phyloP scores from a whole-genome alignment of 2,113 vertebrate species.

The Sylvietta virens region DNA sequence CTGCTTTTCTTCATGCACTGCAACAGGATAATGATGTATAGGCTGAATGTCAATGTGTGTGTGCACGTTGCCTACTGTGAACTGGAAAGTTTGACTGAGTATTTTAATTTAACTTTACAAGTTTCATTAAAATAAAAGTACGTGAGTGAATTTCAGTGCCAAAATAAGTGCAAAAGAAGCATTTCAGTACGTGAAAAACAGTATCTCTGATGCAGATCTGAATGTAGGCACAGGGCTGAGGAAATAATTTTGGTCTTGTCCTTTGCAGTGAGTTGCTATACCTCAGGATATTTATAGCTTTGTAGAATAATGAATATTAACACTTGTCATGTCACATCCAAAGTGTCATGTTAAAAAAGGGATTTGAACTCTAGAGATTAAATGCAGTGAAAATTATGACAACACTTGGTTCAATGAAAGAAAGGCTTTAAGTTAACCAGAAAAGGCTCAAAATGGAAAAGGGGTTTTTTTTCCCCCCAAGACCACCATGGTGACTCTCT shows the following conservation, averaged over 20 bases:
- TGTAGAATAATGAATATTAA: constrained; percentile 61
- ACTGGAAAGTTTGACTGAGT: constrained; percentile 28
- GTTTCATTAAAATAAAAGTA: background rate
- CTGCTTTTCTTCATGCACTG: background rate
- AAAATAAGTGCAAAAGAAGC: constrained; percentile 38
- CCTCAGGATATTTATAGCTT: constrained; percentile 46
- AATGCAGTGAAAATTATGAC: constrained; percentile 40
- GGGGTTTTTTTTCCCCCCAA: fast-evolving
- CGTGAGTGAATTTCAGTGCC: background rate
- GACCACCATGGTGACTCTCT: background rate
- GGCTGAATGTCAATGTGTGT: background rate
- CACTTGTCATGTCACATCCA: constrained; percentile 51
- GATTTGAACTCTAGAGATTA: constrained; percentile 58
- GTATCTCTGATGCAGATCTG: background rate
- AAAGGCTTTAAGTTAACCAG: constrained; percentile 13
- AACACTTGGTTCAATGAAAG: constrained; percentile 13
- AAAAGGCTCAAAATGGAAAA: background rate
- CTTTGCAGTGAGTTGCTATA: constrained; percentile 31
- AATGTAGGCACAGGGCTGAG: background rate
- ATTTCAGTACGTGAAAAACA: background rate
- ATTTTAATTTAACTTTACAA: constrained; percentile 38
- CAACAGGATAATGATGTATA: background rate
- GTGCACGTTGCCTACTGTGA: constrained; percentile 5
- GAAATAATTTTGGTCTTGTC: constrained; percentile 21
- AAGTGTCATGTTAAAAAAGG: constrained; percentile 43